phyloP scores from a whole-genome alignment of 2,797 vertebrate genomes.

The Channa striata region DNA sequence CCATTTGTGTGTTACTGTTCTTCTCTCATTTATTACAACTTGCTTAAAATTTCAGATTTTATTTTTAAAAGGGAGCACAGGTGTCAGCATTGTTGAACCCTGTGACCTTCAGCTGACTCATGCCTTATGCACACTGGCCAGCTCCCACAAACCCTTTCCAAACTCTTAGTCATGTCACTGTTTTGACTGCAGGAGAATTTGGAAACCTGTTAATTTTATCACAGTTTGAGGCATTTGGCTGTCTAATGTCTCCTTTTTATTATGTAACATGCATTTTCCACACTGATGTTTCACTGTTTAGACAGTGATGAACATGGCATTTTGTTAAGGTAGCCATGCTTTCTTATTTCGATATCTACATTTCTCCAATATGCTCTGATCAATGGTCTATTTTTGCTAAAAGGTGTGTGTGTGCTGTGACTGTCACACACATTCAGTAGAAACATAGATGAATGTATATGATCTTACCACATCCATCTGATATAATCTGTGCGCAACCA shows the following conservation, averaged over 20 bases:
- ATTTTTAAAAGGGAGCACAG: slow-evolving; percentile 22
- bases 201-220: slow-evolving; percentile 28
- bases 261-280: background rate
- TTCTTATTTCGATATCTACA: background rate
- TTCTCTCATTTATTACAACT: background rate
- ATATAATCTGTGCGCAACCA: slow-evolving; percentile 35
- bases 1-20: background rate
- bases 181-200: slow-evolving; percentile 30
- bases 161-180: slow-evolving; percentile 48
- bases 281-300: background rate
- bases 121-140: slow-evolving; percentile 35
- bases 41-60: slow-evolving; percentile 4
- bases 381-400: background rate
- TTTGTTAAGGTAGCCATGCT: background rate
- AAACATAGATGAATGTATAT: slow-evolving; percentile 17
- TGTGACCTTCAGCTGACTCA: slow-evolving; percentile 59
- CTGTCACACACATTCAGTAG: background rate
- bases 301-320: slow-evolving; percentile 3
- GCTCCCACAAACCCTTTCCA: slow-evolving; percentile 35
- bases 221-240: slow-evolving; percentile 17
- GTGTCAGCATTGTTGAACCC: slow-evolving; percentile 46
- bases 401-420: background rate
- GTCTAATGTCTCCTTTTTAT: slow-evolving; percentile 3
- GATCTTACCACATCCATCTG: slow-evolving; percentile 37
- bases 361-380: background rate